phyloP scores from a whole-genome alignment of 2,797 vertebrate genomes.

The Micropoecilia bifurca region DNA sequence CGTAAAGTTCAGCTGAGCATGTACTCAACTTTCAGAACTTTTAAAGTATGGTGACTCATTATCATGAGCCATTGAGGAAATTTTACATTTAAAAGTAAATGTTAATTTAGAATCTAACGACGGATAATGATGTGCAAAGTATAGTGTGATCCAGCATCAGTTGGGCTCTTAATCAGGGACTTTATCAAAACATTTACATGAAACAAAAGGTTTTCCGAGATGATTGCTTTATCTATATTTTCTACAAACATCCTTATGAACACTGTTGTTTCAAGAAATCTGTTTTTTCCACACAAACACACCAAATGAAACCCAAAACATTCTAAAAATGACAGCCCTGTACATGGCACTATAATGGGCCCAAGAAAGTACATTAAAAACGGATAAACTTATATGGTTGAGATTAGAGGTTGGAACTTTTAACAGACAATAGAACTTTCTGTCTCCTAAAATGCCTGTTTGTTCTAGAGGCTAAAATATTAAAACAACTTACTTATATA shows the following conservation, averaged over 20 bases:
- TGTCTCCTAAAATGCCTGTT: not conserved
- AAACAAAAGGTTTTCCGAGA: not conserved
- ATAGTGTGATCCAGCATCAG: slow-evolving; percentile 14
- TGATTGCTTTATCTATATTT: not conserved
- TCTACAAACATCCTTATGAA: not conserved
- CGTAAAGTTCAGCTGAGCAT: slow-evolving; percentile 31
- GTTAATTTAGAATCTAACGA: slow-evolving; percentile 17
- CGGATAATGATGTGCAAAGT: slow-evolving; percentile 3
- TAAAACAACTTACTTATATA: not conserved
- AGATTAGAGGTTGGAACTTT: not conserved
- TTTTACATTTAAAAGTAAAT: slow-evolving; percentile 9
- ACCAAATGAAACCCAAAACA: not conserved
- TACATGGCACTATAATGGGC: not conserved
- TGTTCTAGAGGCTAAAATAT: not conserved
- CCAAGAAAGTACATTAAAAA: not conserved
- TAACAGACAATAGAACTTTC: not conserved
- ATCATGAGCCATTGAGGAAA: slow-evolving; percentile 39
- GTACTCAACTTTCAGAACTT: slow-evolving; percentile 35
- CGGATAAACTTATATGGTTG: not conserved
- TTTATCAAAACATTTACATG: slow-evolving; percentile 19
- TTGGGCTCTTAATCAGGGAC: slow-evolving; percentile 35
- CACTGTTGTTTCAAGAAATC: not conserved
- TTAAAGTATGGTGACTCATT: slow-evolving; percentile 40
- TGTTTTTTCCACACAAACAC: not conserved
- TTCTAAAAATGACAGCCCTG: not conserved